Base-by-base conservation (phyloP, 1,140 invertebrate species). In the Meloidogyne hapla region DNA sequence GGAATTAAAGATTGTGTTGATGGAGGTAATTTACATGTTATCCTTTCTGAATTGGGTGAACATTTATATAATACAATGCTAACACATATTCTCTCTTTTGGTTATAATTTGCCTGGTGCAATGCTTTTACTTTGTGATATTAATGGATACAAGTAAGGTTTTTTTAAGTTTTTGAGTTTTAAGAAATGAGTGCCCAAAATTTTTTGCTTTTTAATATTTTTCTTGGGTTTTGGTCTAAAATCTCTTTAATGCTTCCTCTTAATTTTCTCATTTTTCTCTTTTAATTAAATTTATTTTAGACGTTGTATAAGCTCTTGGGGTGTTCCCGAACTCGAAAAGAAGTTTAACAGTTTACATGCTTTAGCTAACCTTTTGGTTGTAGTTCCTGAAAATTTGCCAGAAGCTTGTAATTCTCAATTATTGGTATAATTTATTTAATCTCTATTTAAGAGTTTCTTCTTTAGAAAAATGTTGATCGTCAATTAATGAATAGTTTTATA, bases 41-140 rank as follows among this genome's bases (percentile, higher is more conserved):
- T 96, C 5, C 89, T 96, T 15, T 91, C 92, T 26, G 96, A 98
- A 88, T 89, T 99, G 1, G 95, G 95, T 0, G 91, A 92, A 25
- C 89, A 94, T 67, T 91, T 98, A 78, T 95, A 98, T 88, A 89
- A 94, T 75, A 92, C 94, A n/a, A 92, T 98, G 71, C 95, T 94
- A 84, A 94, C 97, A 82, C 96, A 99, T 89, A 89, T 98, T 61
- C 92, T 93, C 80, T 93, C 94, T 83, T 98, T 94, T 90, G 93
- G 94, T 84, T 99, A 96, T 85, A 97, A 94, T 89, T 94, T 93
- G 23, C 92, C 94, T 75, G 96, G 93, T 92, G 95, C 94, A 2
- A 96, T 98, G 93, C 92, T 94, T 87, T 93, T 93, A 1, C 96
- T 99, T 78, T 98, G 94, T 89, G 96, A 99, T 90, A 93, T 99